These are phyloP conservation scores for Idaea biselata DNA, from an alignment of 2,888 invertebrate genomes.

Conservation along the genomic window DNA sequence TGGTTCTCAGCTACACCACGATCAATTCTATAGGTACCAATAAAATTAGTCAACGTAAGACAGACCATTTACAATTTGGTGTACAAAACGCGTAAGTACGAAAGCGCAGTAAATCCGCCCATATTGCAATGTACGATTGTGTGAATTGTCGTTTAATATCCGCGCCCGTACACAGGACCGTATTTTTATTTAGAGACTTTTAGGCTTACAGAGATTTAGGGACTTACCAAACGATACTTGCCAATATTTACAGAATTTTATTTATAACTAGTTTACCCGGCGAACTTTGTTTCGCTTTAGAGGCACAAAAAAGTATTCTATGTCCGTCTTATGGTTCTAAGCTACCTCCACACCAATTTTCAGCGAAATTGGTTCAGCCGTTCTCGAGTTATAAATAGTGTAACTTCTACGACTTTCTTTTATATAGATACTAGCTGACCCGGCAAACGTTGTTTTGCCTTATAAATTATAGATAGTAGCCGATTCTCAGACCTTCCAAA, in stretches of 20 bases:
- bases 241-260: neutral
- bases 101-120: constrained; percentile 35
- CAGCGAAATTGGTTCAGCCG: too few species aligned
- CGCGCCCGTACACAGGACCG: constrained; percentile 24
- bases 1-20: neutral
- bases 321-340: too few species aligned
- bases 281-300: neutral
- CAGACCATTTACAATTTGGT: neutral
- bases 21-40: neutral
- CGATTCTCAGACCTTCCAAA: too few species aligned
- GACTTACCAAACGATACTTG: constrained; percentile 16
- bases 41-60: neutral
- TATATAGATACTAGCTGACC: too few species aligned
- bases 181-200: constrained; percentile 33
- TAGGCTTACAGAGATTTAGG: constrained; percentile 24
- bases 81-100: constrained; percentile 9
- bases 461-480: too few species aligned
- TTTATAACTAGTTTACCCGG: too few species aligned
- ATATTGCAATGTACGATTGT: constrained; percentile 46
- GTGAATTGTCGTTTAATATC: constrained; percentile 42
- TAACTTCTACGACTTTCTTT: too few species aligned
- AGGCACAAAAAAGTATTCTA: too few species aligned
- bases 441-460: too few species aligned
- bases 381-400: too few species aligned
- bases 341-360: too few species aligned